Evolutionary conservation across 2,888 invertebrate genomes (phyloP).

Genomic region (Elmis aenea): DNA sequence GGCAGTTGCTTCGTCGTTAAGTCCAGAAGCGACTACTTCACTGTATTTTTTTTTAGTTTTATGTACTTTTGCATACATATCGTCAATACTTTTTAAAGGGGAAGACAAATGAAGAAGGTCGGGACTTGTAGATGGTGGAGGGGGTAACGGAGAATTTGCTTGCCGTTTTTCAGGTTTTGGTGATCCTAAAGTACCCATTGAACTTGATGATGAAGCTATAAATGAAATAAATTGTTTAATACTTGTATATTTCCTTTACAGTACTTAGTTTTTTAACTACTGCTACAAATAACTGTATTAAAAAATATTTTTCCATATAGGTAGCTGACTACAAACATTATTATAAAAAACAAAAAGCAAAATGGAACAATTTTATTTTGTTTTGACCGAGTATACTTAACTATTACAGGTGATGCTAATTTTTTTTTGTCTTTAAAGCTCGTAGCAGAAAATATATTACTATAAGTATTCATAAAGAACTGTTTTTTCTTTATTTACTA

Average conservation of each 20-base stretch:
- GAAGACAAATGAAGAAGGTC: conserved; percentile 31
- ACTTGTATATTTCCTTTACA: conserved; percentile 14
- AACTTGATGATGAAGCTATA: conserved; percentile 67
- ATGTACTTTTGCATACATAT: conserved; percentile 85
- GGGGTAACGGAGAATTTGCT: conserved; percentile 83
- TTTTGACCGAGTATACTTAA: background rate
- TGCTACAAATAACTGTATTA: too few species aligned
- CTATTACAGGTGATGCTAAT: background rate
- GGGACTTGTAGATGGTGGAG: conserved; percentile 56
- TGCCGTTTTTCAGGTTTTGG: conserved; percentile 87
- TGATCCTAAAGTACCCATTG: conserved; percentile 64
- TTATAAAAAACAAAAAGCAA: conserved; percentile 3
- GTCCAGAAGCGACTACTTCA: conserved; percentile 6
- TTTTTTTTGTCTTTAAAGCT: too few species aligned
- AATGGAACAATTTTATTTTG: background rate
- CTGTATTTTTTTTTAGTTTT: conserved; percentile 49
- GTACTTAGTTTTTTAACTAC: too few species aligned
- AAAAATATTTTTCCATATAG: too few species aligned
- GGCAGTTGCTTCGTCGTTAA: conserved; percentile 7
- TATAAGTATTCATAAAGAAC: too few species aligned
- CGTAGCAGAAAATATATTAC: too few species aligned
- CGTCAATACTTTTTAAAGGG: conserved; percentile 64
- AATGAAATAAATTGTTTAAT: conserved; percentile 19
- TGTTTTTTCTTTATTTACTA: too few species aligned
- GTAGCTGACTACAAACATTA: conserved; percentile 2